These are phyloP conservation scores for Labeo calbasu DNA, from an alignment of 2,797 vertebrate species.

Conservation along the genomic window DNA sequence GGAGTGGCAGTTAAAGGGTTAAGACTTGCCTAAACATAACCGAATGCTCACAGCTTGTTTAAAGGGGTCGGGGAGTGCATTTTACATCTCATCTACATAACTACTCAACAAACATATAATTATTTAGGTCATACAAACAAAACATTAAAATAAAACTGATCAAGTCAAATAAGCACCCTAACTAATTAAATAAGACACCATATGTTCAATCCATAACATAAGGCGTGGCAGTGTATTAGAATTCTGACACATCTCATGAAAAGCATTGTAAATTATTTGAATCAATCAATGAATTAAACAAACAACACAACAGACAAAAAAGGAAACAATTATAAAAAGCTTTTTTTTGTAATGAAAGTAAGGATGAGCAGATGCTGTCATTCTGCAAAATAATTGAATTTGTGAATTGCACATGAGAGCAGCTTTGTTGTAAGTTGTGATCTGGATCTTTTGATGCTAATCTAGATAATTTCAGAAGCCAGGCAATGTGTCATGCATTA, in stretches of 20 bases:
- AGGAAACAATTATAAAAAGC: too few species aligned
- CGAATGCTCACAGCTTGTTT: neutral
- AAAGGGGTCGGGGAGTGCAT: neutral
- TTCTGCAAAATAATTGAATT: neutral
- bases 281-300: slow-evolving; percentile 18
- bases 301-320: neutral
- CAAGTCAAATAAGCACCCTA: neutral
- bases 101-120: slow-evolving; percentile 16
- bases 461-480: slow-evolving; percentile 7
- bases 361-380: neutral
- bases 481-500: neutral
- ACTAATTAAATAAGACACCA: slow-evolving; percentile 1
- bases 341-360: neutral
- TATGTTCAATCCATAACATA: slow-evolving; percentile 8
- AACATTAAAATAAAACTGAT: neutral
- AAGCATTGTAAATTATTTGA: neutral
- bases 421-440: slow-evolving; percentile 9
- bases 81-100: neutral
- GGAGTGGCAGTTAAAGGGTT: neutral
- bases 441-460: neutral
- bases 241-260: neutral
- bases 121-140: slow-evolving; percentile 5
- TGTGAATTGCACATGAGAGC: neutral
- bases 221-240: neutral
- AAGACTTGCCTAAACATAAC: slow-evolving; percentile 18